These are phyloP conservation scores for Lichenostomus cassidix DNA, from an alignment of 2,113 vertebrate species.

Conservation along the genomic window DNA sequence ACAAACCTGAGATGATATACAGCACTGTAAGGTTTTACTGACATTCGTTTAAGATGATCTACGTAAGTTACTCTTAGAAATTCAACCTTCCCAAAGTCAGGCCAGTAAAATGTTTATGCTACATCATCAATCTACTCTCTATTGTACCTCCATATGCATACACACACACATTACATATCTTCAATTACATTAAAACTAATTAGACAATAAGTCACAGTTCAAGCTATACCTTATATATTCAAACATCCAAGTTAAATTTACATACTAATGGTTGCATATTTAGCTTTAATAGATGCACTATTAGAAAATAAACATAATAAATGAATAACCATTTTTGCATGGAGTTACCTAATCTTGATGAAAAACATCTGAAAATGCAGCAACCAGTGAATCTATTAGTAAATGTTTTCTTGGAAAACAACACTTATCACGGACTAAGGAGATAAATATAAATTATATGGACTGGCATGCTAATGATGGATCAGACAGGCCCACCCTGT, in stretches of 20 bases:
- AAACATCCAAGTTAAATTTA: conserved; percentile 67
- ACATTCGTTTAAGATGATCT: not conserved
- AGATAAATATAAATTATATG: conserved; percentile 22
- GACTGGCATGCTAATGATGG: not conserved
- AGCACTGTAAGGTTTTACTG: not conserved
- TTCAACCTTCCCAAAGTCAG: conserved; percentile 13
- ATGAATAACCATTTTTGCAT: conserved; percentile 61
- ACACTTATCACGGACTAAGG: conserved; percentile 25
- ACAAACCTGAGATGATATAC: not conserved
- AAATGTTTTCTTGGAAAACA: conserved; percentile 46
- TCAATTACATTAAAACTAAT: conserved; percentile 58
- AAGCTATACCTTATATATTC: conserved; percentile 54
- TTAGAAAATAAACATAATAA: conserved; percentile 67
- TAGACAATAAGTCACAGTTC: conserved; percentile 54
- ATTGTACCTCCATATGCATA: not conserved
- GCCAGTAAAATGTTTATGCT: conserved; percentile 1
- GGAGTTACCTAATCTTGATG: conserved; percentile 44
- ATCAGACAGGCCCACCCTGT: not conserved
- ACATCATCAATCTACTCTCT: not conserved
- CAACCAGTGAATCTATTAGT: not conserved
- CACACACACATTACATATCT: not conserved
- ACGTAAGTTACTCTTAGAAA: not conserved
- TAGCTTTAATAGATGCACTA: conserved; percentile 59
- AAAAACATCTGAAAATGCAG: conserved; percentile 64
- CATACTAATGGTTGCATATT: conserved; percentile 59